Percentiles rank a stretch among this genome's conserved stretches.
phyloP scores from a whole-genome alignment of 2,797 vertebrate genomes.

The Sebastes taczanowskii region DNA sequence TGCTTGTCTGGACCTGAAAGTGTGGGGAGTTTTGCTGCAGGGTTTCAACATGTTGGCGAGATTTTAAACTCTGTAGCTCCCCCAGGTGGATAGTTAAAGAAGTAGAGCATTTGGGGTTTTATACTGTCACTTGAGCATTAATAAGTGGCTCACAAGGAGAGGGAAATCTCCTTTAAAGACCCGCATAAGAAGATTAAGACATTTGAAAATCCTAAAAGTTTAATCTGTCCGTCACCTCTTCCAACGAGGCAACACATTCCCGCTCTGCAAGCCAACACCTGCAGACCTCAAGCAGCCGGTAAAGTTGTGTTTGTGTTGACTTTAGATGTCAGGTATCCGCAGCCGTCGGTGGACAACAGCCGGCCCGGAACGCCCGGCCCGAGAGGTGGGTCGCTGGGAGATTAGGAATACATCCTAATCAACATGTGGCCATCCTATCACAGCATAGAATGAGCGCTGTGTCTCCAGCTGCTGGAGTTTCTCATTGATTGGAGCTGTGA shows the following conservation, averaged over 20 bases:
- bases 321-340: slow-evolving; percentile 30
- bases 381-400: slow-evolving; percentile 45
- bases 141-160: no score
- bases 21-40: not conserved
- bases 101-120: not conserved
- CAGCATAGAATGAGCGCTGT: slow-evolving; percentile 12
- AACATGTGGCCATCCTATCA: slow-evolving; percentile 22
- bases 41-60: not conserved
- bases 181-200: not conserved
- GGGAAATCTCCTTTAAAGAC: not conserved
- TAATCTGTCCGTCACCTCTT: not conserved
- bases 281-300: not conserved
- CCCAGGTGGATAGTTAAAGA: slow-evolving; percentile 19
- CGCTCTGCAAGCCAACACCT: not conserved
- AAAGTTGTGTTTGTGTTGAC: slow-evolving; percentile 42
- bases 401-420: not conserved
- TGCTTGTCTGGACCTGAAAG: slow-evolving; percentile 50
- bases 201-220: not conserved
- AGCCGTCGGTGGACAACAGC: slow-evolving; percentile 20
- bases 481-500: not conserved
- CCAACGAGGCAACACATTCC: not conserved
- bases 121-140: no score
- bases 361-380: slow-evolving; percentile 22
- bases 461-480: not conserved
- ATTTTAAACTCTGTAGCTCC: slow-evolving; percentile 11